A percentile compares a stretch with the other conserved stretches of the same genome.
phyloP scores from a whole-genome alignment of 2,888 invertebrate species.

The Salpingus planirostris region DNA sequence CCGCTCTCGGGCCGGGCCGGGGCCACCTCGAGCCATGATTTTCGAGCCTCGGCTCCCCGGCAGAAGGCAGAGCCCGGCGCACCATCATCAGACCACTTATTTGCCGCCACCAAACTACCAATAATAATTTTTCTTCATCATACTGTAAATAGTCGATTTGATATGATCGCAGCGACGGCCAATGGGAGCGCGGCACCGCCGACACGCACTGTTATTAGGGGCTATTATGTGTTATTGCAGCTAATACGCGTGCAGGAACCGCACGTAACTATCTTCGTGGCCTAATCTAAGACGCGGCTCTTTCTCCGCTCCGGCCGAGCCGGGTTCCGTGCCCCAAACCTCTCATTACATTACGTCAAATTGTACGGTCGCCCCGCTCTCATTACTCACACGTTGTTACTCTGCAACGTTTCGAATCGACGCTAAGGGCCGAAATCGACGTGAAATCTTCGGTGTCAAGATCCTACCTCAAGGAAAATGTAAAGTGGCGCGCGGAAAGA shows the following conservation, averaged over 20 bases:
- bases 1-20: conserved; percentile 27
- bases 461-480: too few relatives aligned
- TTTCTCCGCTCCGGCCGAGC: too few relatives aligned
- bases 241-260: conserved; percentile 39
- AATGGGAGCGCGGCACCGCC: conserved; percentile 33
- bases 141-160: conserved; percentile 42
- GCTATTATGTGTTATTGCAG: conserved; percentile 44
- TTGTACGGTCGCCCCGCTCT: too few relatives aligned
- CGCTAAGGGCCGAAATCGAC: too few relatives aligned
- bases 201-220: conserved; percentile 43
- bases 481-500: too few relatives aligned
- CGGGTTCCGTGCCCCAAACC: conserved; percentile 24
- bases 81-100: conserved; percentile 37
- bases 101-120: conserved; percentile 38
- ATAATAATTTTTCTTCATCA: conserved; percentile 43
- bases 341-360: conserved; percentile 38
- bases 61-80: conserved; percentile 26
- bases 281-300: conserved; percentile 36
- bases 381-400: too few relatives aligned
- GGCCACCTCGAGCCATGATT: conserved; percentile 38
- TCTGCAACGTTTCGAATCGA: too few relatives aligned
- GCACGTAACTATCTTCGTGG: conserved; percentile 36
- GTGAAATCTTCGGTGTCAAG: too few relatives aligned
- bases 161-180: conserved; percentile 39
- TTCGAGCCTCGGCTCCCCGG: conserved; percentile 30